Conservation (phyloP, 2,797 vertebrate species). For the Zonotrichia albicollis region DNA sequence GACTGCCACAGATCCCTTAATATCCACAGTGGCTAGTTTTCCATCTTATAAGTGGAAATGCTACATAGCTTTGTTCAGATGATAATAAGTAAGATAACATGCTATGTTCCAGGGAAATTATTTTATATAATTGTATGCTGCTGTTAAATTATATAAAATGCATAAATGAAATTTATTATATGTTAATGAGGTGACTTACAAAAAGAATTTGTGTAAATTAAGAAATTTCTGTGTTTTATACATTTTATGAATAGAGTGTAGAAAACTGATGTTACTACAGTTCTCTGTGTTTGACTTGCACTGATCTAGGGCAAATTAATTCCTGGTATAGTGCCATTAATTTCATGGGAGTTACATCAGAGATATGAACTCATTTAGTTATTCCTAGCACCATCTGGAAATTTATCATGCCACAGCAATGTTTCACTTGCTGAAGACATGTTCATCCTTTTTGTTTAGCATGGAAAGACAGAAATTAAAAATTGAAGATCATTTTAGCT, state of each 20-base stretch:
- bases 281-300: neutral
- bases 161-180: neutral
- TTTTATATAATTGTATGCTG: neutral
- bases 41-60: neutral
- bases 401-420: conserved; percentile 23
- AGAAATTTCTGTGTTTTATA: neutral
- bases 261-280: neutral
- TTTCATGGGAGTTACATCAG: conserved; percentile 12
- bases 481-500: conserved; percentile 9
- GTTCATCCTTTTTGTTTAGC: conserved; percentile 21
- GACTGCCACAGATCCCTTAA: neutral
- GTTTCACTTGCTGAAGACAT: conserved; percentile 13
- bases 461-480: conserved; percentile 14
- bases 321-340: neutral
- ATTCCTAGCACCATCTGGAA: conserved; percentile 45
- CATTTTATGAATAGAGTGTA: neutral
- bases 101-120: neutral
- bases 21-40: neutral
- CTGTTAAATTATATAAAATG: neutral
- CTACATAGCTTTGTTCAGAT: neutral
- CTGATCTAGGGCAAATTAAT: neutral
- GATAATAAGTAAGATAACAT: neutral
- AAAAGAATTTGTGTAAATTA: neutral
- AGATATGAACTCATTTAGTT: conserved; percentile 19
- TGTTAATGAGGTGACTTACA: neutral